Evolutionary conservation across 2,888 invertebrate species (phyloP), one percentile per base, ranked within the genome.

Genomic region (Arge pagana): DNA sequence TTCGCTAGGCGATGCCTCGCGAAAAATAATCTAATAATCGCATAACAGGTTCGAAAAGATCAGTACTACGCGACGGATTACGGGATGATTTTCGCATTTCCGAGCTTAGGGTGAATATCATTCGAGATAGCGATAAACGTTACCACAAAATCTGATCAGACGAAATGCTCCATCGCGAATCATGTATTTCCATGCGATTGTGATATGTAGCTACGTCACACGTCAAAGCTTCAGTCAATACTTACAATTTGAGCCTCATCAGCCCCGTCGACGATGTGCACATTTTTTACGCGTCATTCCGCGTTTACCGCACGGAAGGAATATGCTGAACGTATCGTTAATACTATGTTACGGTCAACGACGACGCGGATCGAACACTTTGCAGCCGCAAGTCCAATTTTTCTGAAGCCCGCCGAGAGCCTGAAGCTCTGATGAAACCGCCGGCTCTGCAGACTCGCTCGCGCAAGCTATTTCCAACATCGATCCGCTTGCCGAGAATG

Each of bases 381-480:
- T 53, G 53, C 48, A 53, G 55, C 51, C 55, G 52, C 36, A 48
- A 50, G 54, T 59, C 58, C 55, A 43, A 48, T 37, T 37, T 50
- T 52, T 50, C 54, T 21, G 49, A 45, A 54, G 53, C 45, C 30
- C 49, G 52, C 50, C 55, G 59, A 65, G 64, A 59, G 58, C 55
- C 58, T 57, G 58, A 57, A 56, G 58, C 69, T 67, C 61, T 61
- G 66, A 64, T 67, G 69, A 67, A 68, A 70, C 65, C 70, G 64
- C 66, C 72, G 67, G 72, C 70, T 72, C 71, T 70, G 70, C 71
- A 72, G 70, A 70, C 68, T 70, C 70, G 65, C 60, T 66, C 66
- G 57, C 65, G 67, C 64, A 69, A 67, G 72, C 72, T 72, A 71
- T 74, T 74, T 72, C 71, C 72, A 73, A 69, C 72, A 74, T 74